Evolutionary conservation across 2,113 vertebrate genomes (phyloP).

Genomic region (Ifrita kowaldi): DNA sequence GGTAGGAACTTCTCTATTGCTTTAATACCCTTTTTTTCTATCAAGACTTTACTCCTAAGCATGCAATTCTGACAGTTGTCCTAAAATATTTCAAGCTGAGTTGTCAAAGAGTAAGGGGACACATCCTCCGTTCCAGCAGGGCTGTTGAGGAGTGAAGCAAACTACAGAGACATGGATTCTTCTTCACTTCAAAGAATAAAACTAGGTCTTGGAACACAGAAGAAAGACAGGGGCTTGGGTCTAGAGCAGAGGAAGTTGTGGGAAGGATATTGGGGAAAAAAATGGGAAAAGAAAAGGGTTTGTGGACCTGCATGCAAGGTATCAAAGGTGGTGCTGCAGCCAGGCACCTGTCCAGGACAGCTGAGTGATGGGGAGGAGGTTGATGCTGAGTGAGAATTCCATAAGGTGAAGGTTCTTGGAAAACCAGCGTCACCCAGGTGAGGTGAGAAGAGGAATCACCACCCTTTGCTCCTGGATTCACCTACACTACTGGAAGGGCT

Average conservation of each 20-base stretch:
- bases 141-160: background rate
- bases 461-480: background rate
- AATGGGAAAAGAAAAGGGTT: background rate
- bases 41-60: background rate
- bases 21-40: background rate
- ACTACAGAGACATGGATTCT: background rate
- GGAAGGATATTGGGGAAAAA: background rate
- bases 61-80: background rate
- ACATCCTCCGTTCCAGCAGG: background rate
- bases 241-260: background rate
- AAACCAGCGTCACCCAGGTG: background rate
- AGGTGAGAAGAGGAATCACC: background rate
- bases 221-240: background rate
- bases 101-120: background rate
- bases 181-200: background rate
- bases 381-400: background rate
- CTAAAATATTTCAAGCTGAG: background rate
- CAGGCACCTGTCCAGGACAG: background rate
- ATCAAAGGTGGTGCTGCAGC: background rate
- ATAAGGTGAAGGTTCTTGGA: background rate
- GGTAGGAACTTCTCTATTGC: background rate
- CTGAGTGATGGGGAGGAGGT: background rate
- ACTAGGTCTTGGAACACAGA: background rate
- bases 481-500: background rate
- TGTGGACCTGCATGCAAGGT: background rate